Conservation (phyloP, 2,888 invertebrate genomes). For the Fissipunctia ypsillon region DNA sequence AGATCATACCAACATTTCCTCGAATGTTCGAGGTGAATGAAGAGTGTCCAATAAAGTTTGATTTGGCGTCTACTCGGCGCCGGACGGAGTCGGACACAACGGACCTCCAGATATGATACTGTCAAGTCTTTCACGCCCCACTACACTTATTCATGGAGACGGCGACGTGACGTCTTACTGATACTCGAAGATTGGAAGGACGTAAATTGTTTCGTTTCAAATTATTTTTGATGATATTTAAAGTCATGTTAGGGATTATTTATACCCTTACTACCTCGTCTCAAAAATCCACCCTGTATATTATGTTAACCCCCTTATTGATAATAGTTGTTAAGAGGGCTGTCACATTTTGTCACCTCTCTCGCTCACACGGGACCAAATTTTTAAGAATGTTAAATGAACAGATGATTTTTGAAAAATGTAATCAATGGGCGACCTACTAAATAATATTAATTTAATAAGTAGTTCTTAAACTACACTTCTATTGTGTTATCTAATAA, state of each 20-base stretch:
- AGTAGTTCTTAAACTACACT: too few species aligned
- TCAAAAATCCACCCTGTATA: too few species aligned
- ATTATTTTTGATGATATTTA: neutral
- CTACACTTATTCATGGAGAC: conserved; percentile 82
- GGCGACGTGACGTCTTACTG: conserved; percentile 76
- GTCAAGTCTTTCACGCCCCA: conserved; percentile 83
- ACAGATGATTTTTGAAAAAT: too few species aligned
- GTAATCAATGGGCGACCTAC: too few species aligned
- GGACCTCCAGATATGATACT: conserved; percentile 83
- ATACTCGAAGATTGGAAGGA: conserved; percentile 56
- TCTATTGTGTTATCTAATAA: too few species aligned
- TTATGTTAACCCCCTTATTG: neutral
- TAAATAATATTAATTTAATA: too few species aligned
- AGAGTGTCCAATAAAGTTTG: conserved; percentile 88
- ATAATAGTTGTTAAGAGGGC: neutral
- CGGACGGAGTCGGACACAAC: conserved; percentile 61
- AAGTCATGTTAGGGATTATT: neutral
- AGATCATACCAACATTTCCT: conserved; percentile 43
- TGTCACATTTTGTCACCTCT: too few species aligned
- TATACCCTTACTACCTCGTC: too few species aligned
- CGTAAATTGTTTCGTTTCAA: conserved; percentile 48
- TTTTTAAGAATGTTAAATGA: too few species aligned
- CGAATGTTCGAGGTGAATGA: conserved; percentile 76
- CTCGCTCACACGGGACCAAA: too few species aligned
- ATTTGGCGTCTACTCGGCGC: conserved; percentile 83